Base-by-base conservation (phyloP, 1,140 invertebrate genomes). In the Drosophila fuyamai region DNA sequence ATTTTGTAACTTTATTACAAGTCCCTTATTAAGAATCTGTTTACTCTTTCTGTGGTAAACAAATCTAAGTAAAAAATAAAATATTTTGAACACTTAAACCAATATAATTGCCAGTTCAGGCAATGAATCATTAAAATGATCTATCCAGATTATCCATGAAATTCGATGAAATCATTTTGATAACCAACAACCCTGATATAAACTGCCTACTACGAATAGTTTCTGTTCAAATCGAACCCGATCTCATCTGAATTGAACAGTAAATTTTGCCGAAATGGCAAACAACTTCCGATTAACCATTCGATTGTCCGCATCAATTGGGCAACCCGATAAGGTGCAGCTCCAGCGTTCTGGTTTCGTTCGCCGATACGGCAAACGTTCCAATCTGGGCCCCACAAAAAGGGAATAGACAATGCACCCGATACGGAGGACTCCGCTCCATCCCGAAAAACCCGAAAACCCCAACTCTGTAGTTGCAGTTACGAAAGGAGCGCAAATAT, bases 401-500 rank as follows among this genome's bases (percentile, higher is more conserved):
- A 75, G 57, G 58, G 72, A 75, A 75, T 75, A 75, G 72, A 65
- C 72, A 75, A 73, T 73, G 70, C 70, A 73, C 35, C 68, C 40
- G 35, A 46, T 67, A 16, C 13, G 41, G n/a, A 13, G n/a, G 29
- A 7, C 29, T 23, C 48, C 29, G 8, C 61, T 32, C 18, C 48
- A 18, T 29, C 27, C 51, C 18, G 47, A 43, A 71, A 72, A 71
- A 35, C 18, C 70, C 72, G 46, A 40, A 75, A 51, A 41, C 41
- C 61, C 73, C 41, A 76, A 75, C 72, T 51, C 70, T 23, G 23
- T 23, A 43, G 65, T 48, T 71, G 47, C 68, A 72, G 53, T 72
- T 71, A 27, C 55, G 27, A 79, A 75, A 77, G 67, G 65, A 81
- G 73, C 75, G 73, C 70, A 78, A 81, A 71, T 86, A 86, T 86